A percentile compares a stretch with the other conserved stretches of the same genome.
These are phyloP conservation scores for Drosophila quinaria DNA, from an alignment of 2,888 invertebrate genomes.

Conservation along the genomic window DNA sequence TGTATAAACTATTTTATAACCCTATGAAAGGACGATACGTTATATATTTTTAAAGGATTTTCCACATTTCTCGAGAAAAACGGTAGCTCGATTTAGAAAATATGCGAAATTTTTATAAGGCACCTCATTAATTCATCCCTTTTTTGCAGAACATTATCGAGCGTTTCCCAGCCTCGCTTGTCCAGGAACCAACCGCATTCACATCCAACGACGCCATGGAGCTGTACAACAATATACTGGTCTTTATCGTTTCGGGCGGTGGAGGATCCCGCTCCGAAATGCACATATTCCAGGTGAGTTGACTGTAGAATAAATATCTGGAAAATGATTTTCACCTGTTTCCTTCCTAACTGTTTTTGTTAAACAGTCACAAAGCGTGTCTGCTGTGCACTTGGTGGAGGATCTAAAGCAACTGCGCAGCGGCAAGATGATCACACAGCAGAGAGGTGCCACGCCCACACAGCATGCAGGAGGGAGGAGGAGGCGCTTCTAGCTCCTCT, in stretches of 20 bases:
- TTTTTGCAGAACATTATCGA: slow-evolving; percentile 95
- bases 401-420: slow-evolving; percentile 91
- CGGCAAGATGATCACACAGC: slow-evolving; percentile 88
- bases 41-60: too few species aligned
- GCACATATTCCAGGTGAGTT: slow-evolving; percentile 95
- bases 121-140: background rate
- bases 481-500: slow-evolving; percentile 58
- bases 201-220: slow-evolving; percentile 98
- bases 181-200: slow-evolving; percentile 99
- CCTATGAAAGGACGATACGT: too few species aligned
- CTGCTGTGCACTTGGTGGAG: slow-evolving; percentile 93
- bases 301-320: background rate
- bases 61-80: too few species aligned
- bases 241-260: slow-evolving; percentile 95
- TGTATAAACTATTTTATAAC: too few species aligned
- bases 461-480: slow-evolving; percentile 53
- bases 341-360: too few species aligned
- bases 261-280: slow-evolving; percentile 93
- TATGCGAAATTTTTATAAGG: too few species aligned
- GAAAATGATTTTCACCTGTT: background rate
- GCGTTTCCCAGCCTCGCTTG: slow-evolving; percentile 95
- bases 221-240: slow-evolving; percentile 99
- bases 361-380: slow-evolving; percentile 91
- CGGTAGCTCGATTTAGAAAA: too few species aligned
- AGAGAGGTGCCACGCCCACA: slow-evolving; percentile 83